phyloP scores from a whole-genome alignment of 2,113 vertebrate species.

The Cyrtonyx montezumae region DNA sequence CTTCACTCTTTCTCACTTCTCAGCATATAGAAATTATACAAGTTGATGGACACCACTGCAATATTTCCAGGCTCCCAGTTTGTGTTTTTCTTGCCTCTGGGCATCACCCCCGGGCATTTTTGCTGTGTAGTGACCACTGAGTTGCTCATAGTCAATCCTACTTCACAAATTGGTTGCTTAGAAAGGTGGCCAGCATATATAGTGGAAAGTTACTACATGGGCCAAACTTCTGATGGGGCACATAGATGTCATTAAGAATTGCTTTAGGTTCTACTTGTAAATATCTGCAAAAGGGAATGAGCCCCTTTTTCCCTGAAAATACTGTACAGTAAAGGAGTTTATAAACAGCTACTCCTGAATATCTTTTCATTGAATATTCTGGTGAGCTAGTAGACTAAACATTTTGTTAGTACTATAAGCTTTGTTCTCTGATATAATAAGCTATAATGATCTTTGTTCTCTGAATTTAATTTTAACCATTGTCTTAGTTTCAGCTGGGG shows the following conservation, averaged over 20 bases:
- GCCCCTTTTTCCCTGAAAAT: background rate
- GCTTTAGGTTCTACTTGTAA: background rate
- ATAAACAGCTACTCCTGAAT: background rate
- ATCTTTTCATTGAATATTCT: background rate
- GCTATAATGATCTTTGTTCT: too few relatives aligned
- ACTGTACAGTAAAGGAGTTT: background rate
- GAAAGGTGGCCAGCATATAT: background rate
- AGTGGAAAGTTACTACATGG: background rate
- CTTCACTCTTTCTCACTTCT: background rate
- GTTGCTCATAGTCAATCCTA: background rate
- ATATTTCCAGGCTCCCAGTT: background rate
- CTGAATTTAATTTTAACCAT: background rate
- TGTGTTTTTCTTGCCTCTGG: background rate
- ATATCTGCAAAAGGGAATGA: background rate
- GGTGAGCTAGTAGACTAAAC: background rate
- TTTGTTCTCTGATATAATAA: background rate
- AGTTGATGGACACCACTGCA: background rate
- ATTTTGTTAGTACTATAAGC: background rate
- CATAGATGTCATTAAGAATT: background rate
- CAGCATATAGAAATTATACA: background rate
- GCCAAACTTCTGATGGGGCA: background rate
- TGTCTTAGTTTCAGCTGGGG: too few relatives aligned
- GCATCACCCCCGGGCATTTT: background rate
- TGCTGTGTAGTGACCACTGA: background rate
- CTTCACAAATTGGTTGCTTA: background rate